Percentiles rank a stretch among this genome's conserved stretches.
Evolutionary conservation across 2,797 vertebrate species (phyloP).

Genomic region (Danio kyathit): DNA sequence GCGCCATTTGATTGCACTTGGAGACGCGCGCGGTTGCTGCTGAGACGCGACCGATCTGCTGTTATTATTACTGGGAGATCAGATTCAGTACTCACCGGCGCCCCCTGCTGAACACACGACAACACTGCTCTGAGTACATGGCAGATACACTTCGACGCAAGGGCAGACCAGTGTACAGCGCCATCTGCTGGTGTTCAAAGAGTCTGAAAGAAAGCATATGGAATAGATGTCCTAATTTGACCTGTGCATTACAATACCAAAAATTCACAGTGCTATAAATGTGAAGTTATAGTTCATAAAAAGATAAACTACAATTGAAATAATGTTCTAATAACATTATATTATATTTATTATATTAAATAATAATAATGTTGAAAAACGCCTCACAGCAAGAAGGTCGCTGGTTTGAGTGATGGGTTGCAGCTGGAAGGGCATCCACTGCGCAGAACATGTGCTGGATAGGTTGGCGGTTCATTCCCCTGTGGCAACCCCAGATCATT

Average conservation of each 20-base stretch:
- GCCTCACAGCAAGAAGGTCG: no score
- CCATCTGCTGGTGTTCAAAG: conserved; percentile 10
- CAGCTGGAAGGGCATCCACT: no score
- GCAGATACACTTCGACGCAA: no score
- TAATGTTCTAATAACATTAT: no score
- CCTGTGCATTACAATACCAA: background rate
- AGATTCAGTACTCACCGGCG: conserved; percentile 1
- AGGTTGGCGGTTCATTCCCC: no score
- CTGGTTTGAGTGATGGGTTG: no score
- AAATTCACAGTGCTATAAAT: background rate
- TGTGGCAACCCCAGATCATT: no score
- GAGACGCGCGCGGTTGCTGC: conserved; percentile 14
- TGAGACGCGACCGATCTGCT: conserved; percentile 34
- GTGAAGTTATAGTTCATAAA: background rate
- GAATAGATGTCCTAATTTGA: background rate
- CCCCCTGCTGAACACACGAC: conserved; percentile 43
- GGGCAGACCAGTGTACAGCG: background rate
- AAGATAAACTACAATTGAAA: no score
- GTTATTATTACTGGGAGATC: background rate
- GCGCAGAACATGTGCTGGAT: no score
- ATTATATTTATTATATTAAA: no score
- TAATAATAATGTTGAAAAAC: no score
- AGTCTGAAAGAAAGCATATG: background rate
- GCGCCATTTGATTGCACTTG: conserved; percentile 57
- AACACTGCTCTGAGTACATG: background rate